These are phyloP conservation scores for Empidonax alnorum DNA, from an alignment of 2,113 vertebrate species.

Conservation along the genomic window DNA sequence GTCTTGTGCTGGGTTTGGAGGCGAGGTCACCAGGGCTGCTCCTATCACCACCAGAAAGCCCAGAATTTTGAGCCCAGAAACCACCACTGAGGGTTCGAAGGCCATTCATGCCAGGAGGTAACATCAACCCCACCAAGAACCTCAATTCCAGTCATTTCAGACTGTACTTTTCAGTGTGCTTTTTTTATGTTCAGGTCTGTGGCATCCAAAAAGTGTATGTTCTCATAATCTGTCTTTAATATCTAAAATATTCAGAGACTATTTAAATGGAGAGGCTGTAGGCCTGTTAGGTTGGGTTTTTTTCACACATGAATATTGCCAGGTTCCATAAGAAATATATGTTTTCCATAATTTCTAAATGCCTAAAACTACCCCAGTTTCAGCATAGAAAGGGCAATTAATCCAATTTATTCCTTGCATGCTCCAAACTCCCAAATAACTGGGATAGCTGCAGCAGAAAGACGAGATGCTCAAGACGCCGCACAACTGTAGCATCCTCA, in stretches of 20 bases:
- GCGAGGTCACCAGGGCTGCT: background rate
- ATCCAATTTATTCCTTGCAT: background rate
- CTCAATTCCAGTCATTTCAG: background rate
- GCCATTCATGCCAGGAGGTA: fast-evolving
- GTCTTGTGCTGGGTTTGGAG: background rate
- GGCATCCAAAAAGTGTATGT: background rate
- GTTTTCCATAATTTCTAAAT: background rate
- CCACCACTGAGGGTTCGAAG: background rate
- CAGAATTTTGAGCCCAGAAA: background rate
- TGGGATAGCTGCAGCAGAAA: background rate
- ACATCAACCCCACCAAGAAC: background rate
- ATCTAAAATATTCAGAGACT: background rate
- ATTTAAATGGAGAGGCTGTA: background rate
- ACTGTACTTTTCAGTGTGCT: fast-evolving
- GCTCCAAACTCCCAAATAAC: background rate
- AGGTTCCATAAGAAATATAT: background rate
- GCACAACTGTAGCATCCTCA: background rate
- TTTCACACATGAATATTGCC: background rate
- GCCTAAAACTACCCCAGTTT: background rate
- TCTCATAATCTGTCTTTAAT: background rate
- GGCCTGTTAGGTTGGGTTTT: background rate
- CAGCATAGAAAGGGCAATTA: background rate
- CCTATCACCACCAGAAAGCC: background rate
- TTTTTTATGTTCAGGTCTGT: background rate
- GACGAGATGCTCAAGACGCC: background rate